A percentile compares a stretch with the other conserved stretches of the same genome.
Conservation (phyloP, 2,797 vertebrate species). For the Pteronotus mesoamericanus region DNA sequence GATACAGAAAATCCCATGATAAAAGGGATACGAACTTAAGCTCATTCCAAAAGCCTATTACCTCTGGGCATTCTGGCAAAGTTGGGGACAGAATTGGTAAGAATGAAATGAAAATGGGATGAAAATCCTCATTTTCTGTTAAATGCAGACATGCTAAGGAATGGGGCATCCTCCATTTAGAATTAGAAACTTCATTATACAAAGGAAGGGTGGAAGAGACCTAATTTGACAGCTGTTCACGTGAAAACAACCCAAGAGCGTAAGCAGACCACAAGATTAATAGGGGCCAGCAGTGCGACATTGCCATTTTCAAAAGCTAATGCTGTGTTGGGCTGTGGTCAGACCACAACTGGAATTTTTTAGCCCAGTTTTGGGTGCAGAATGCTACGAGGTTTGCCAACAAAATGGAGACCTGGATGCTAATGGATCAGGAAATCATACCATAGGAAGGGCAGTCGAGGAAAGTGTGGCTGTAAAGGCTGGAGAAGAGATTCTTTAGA, state of each 20-base stretch:
- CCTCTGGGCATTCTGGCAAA: not conserved
- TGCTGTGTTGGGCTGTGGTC: slow-evolving; percentile 58
- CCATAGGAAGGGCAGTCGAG: not conserved
- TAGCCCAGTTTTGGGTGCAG: slow-evolving; percentile 58
- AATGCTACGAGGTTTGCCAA: slow-evolving; percentile 44
- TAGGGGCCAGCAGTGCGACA: slow-evolving; percentile 48
- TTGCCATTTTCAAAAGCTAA: slow-evolving; percentile 34
- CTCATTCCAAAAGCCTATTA: not conserved
- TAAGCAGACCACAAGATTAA: slow-evolving; percentile 53
- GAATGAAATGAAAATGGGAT: not conserved
- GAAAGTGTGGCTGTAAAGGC: not conserved
- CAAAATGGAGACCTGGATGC: not conserved
- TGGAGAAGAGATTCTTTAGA: not conserved
- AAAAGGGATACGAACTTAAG: not conserved
- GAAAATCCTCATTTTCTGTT: not conserved
- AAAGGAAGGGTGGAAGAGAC: not conserved
- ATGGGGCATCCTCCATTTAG: not conserved
- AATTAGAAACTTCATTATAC: not conserved
- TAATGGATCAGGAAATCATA: not conserved
- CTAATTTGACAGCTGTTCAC: slow-evolving; percentile 30
- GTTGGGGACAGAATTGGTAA: not conserved
- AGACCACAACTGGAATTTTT: slow-evolving; percentile 61
- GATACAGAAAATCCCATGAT: not conserved
- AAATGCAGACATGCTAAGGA: not conserved
- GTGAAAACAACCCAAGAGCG: slow-evolving; percentile 34